Conservation (phyloP, 2,113 vertebrate genomes). For the Asarcornis scutulata region DNA sequence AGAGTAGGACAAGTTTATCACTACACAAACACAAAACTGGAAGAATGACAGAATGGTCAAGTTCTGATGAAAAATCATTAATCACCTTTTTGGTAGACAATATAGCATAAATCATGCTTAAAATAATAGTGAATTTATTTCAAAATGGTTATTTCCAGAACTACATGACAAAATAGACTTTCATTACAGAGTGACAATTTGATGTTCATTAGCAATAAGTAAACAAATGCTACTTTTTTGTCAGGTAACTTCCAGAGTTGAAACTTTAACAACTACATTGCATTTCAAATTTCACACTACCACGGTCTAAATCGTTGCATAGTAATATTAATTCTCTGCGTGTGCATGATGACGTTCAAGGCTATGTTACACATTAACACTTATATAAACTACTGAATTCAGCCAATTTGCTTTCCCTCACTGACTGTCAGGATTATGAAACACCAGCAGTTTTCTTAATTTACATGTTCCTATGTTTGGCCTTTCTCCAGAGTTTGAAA, state of each 20-base stretch:
- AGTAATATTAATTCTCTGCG: not conserved
- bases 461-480: not conserved
- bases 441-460: not conserved
- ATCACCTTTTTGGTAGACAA: not conserved
- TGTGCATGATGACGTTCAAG: not conserved
- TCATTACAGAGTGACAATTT: not conserved
- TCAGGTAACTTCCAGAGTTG: not conserved
- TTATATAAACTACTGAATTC: not conserved
- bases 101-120: not conserved
- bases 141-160: not conserved
- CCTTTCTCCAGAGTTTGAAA: not conserved
- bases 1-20: not conserved
- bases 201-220: not conserved
- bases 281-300: not conserved
- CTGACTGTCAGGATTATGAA: not conserved
- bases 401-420: not conserved
- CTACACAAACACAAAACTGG: not conserved
- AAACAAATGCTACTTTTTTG: not conserved
- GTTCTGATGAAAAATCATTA: not conserved
- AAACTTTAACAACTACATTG: not conserved
- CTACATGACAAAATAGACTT: not conserved
- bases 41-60: not conserved
- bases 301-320: not conserved
- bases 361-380: not conserved
- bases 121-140: not conserved